Percentiles rank a stretch among this genome's conserved stretches.
phyloP scores from a whole-genome alignment of 2,113 vertebrate genomes.

The Caranx melampygus region DNA sequence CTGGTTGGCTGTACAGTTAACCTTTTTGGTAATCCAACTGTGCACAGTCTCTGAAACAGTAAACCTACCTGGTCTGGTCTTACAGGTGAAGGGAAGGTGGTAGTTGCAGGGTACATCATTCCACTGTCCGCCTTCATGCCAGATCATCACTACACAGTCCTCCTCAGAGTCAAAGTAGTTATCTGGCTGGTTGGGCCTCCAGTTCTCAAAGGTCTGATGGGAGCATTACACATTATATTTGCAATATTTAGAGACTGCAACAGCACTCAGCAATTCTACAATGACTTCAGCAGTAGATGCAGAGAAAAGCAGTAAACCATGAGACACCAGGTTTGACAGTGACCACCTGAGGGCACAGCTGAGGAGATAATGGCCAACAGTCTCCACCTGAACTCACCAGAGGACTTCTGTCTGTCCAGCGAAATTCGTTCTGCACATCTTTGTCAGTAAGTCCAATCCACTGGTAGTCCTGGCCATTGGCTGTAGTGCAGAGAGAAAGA shows the following conservation, averaged over 20 bases:
- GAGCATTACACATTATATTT: neutral
- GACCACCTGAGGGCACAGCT: neutral
- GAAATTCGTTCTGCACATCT: constrained; percentile 91
- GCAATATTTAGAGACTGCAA: neutral
- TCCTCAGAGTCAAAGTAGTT: constrained; percentile 92
- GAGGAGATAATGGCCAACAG: neutral
- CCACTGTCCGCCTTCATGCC: constrained; percentile 94
- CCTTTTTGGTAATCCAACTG: too few relatives aligned
- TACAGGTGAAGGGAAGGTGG: constrained; percentile 96
- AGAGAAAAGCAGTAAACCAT: neutral
- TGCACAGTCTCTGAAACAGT: neutral
- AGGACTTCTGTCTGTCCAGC: constrained; percentile 92
- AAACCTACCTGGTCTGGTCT: constrained; percentile 89
- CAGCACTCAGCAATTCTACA: neutral
- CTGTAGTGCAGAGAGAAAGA: constrained; percentile 72
- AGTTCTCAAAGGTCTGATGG: constrained; percentile 91
- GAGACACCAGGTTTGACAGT: neutral
- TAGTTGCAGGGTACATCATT: constrained; percentile 96
- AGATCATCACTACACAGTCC: constrained; percentile 96
- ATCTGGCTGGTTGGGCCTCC: constrained; percentile 94
- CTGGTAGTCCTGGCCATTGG: constrained; percentile 91
- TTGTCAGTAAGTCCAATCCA: constrained; percentile 96
- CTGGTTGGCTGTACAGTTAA: too few relatives aligned
- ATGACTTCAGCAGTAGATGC: too few relatives aligned
- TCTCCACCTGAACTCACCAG: constrained; percentile 84